Conservation (phyloP, 2,888 invertebrate genomes). For the Margaritifera margaritifera region DNA sequence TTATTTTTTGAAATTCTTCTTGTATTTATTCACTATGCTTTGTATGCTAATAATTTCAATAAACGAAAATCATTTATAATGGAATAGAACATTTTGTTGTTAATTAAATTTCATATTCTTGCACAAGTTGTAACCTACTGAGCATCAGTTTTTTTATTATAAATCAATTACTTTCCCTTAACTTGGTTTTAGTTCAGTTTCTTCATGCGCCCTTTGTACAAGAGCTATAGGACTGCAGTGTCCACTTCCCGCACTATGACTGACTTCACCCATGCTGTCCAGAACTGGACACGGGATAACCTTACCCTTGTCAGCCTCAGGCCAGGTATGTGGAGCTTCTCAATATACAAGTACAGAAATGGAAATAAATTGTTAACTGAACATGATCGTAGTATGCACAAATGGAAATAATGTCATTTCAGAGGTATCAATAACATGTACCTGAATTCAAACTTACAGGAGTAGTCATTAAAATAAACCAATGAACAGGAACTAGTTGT, state of each 20-base stretch:
- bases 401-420: not conserved
- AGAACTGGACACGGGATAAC: conserved; percentile 48
- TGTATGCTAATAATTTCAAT: too few species aligned
- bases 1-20: too few species aligned
- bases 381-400: not conserved
- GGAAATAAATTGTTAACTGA: too few species aligned
- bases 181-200: conserved; percentile 58
- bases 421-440: not conserved
- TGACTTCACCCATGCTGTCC: conserved; percentile 41
- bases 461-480: too few species aligned
- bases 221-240: conserved; percentile 52
- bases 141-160: not conserved
- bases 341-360: not conserved
- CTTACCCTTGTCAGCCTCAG: conserved; percentile 47
- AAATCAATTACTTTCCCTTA: conserved; percentile 25
- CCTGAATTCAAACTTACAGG: not conserved
- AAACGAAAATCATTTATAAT: too few species aligned
- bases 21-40: too few species aligned
- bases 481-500: too few species aligned
- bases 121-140: too few species aligned
- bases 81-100: too few species aligned
- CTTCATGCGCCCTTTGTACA: conserved; percentile 60
- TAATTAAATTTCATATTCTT: too few species aligned
- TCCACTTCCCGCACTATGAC: conserved; percentile 29
- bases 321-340: conserved; percentile 37